Base-by-base conservation (phyloP, 92 coral and sea anemone genomes). In the Zoanthus gigantus region DNA sequence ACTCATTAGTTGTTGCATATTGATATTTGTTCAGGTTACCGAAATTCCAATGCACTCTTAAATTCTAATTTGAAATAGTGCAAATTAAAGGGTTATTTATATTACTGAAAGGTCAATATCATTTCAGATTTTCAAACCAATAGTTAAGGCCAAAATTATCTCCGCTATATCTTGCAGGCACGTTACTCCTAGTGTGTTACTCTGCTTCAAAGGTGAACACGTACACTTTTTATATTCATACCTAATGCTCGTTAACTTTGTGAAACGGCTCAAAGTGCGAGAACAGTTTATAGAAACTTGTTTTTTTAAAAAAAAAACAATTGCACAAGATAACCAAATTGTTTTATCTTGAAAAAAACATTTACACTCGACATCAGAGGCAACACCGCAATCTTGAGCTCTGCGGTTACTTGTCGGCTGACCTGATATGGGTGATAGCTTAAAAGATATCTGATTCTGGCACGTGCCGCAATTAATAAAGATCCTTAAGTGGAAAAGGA, bases 321-420 rank as follows among this genome's bases (percentile, higher is more conserved):
- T 17, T 13, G 54, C n/a, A 45, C 28, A 68, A 45, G 72, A 42
- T 18, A 65, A 37, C 74, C 42, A 65, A 63, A 42, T 45, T 63
- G 18, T 81, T 67, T 81, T 81, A 81, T 81, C 85, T 81, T 28
- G 29, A 31, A 23, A 16, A 80, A 81, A 81, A 66, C 63, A 63
- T 44, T 63, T 79, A 44, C n/a, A 46, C n/a, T 45, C 6, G 61
- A 29, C 73, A 46, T 68, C 44, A 81, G 58, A 81, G 63, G 29
- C 29, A 3, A 9, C 9, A 8, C 76, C 72, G 71, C 53, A 1
- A 6, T 37, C 52, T 58, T 31, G 31, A 18, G 1, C 83, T 78
- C 34, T 78, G 83, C 57, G 37, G 45, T 78, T 57, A 47, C 12
- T 50, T 10, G 11, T 72, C 84, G 84, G 45, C 72, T 58, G 71